A percentile compares a stretch with the other conserved stretches of the same genome.
phyloP scores from a whole-genome alignment of 2,888 invertebrate genomes.

The Megamerina dolium region DNA sequence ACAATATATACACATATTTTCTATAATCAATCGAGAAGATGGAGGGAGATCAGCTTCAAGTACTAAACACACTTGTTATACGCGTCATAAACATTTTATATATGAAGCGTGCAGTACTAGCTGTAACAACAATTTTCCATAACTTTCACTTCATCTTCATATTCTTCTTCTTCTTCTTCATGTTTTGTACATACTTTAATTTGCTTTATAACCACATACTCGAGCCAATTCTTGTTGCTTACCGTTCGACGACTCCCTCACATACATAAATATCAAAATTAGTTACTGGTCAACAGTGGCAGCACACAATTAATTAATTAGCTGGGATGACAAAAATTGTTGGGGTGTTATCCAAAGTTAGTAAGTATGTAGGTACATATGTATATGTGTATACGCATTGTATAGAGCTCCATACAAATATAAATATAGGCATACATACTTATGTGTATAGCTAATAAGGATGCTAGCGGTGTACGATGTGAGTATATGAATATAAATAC shows the following conservation, averaged over 20 bases:
- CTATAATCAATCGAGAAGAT: too few species aligned
- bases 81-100: too few species aligned
- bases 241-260: slow-evolving; percentile 2
- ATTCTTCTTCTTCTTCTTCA: background rate
- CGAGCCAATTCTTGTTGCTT: slow-evolving; percentile 6
- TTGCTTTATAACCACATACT: background rate
- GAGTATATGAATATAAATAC: too few species aligned
- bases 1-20: too few species aligned
- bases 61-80: too few species aligned
- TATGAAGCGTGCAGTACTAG: too few species aligned
- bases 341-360: slow-evolving; percentile 3
- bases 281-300: slow-evolving; percentile 12
- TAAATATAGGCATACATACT: too few species aligned
- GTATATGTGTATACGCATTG: background rate
- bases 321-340: slow-evolving; percentile 10
- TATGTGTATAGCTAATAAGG: slow-evolving; percentile 8
- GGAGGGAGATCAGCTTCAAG: too few species aligned
- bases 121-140: too few species aligned
- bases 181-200: background rate
- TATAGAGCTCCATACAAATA: too few species aligned
- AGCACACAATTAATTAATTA: slow-evolving; percentile 14
- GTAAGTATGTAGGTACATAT: background rate
- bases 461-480: slow-evolving; percentile 9
- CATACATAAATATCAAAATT: slow-evolving; percentile 14
- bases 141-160: too few species aligned